Evolutionary conservation across 2,888 invertebrate species (phyloP).

Genomic region (Trichogramma dendrolimi): DNA sequence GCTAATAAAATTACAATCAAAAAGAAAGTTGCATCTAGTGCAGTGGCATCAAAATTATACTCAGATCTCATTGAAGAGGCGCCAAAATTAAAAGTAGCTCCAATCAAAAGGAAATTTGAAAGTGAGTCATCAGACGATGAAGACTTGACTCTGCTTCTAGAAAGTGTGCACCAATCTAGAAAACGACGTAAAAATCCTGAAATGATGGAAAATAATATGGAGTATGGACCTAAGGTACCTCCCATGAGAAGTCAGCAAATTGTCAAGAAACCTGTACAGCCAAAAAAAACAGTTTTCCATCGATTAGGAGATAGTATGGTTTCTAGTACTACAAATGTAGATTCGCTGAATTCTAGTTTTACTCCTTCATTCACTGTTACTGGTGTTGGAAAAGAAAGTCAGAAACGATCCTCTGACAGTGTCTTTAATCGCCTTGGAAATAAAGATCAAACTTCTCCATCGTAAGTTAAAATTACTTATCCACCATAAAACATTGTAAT

Average conservation of each 20-base stretch:
- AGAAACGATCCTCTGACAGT: constrained; percentile 39
- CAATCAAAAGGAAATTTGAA: constrained; percentile 41
- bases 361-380: constrained; percentile 47
- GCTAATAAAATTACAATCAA: constrained; percentile 30
- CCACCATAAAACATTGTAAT: constrained; percentile 1
- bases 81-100: constrained; percentile 24
- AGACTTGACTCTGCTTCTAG: constrained; percentile 14
- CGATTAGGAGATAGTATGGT: constrained; percentile 55
- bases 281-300: constrained; percentile 55
- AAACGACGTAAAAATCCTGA: constrained; percentile 11
- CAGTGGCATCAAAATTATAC: constrained; percentile 26
- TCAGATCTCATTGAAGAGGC: constrained; percentile 27
- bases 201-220: constrained; percentile 49
- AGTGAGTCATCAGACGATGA: constrained; percentile 31
- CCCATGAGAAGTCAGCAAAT: constrained; percentile 51
- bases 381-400: constrained; percentile 44
- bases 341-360: constrained; percentile 30
- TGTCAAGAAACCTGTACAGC: constrained; percentile 44
- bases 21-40: constrained; percentile 32
- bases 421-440: constrained; percentile 51
- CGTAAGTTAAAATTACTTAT: constrained; percentile 12
- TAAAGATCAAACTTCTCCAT: constrained; percentile 40
- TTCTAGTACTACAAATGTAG: constrained; percentile 50
- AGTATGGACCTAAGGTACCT: constrained; percentile 53
- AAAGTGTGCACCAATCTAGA: constrained; percentile 27